Base-by-base conservation (phyloP, 23 tunicate genomes). In the Diplosoma virens region DNA sequence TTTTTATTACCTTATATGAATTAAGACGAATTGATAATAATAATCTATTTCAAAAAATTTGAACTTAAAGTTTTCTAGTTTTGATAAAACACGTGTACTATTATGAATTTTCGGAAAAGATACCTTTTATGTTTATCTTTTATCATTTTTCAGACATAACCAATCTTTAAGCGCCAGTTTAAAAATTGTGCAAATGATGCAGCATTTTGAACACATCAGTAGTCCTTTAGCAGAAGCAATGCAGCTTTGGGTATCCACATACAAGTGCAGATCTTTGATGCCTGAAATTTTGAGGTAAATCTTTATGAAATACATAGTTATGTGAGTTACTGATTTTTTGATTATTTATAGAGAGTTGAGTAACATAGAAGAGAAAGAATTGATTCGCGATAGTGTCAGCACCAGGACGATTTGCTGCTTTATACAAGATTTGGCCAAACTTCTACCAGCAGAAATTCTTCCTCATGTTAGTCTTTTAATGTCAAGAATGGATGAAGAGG, bases 401-500 rank as follows among this genome's bases (percentile, higher is more conserved):
- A 81, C 92, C 11, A 85, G 77, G 32, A 81, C 87, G 2, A 92
- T 92, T 6, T 82, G 87, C 30, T 58, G 36, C 1, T 92, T 92
- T 50, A 69, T 81, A 9, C 70, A 68, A 26, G 97, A 92, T 5
- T 59, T 92, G 21, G 37, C 87, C 27, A 68, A 69, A 29, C 30
- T 76, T 0, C 70, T 76, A 26, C 93, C 97, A 23, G 23, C 72
- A 1, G 81, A 76, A 16, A 64, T 85, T 1, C 80, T 85, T 22
- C 61, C 82, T 1, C 74, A 92, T 53, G 77, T 92, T 41, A 81
- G 88, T 37, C 58, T 85, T 1, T 68, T 92, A 47, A 35, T 76
- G 0, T 54, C 66, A 0, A 33, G 97, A 25, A 76, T 92, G 84
- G 85, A 81, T 48, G 92, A 92, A 81, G 97, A 92, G 52, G 93